Percentiles rank a stretch among this genome's conserved stretches.
Evolutionary conservation across 2,797 vertebrate genomes (phyloP).

Genomic region (Sarcophilus harrisii): DNA sequence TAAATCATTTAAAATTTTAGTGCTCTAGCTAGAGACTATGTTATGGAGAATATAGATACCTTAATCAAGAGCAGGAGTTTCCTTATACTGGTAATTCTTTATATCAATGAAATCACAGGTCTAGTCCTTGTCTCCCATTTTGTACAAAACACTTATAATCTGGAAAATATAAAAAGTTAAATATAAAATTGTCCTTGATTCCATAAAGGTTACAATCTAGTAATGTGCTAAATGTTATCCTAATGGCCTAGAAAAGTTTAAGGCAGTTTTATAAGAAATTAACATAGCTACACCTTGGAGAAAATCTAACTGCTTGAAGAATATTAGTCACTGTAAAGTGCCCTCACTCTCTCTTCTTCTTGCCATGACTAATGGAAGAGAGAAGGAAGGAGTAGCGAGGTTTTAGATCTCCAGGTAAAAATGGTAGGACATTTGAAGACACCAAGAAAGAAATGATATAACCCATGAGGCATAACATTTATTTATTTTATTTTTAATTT

Average conservation of each 20-base stretch:
- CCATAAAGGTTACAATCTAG: background rate
- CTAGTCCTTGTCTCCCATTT: background rate
- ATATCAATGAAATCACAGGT: no score
- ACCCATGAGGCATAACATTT: no score
- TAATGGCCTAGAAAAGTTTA: background rate
- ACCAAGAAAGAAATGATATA: background rate
- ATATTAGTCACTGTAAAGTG: background rate
- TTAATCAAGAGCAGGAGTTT: background rate
- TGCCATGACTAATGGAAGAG: background rate
- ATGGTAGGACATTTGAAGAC: background rate
- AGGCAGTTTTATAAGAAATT: background rate
- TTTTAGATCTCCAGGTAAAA: background rate
- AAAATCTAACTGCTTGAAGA: background rate
- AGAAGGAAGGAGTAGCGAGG: background rate
- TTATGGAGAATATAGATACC: no score
- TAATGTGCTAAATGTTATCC: background rate
- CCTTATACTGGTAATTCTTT: no score
- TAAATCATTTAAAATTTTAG: no score
- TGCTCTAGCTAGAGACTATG: background rate
- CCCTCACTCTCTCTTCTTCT: background rate
- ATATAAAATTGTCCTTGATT: background rate
- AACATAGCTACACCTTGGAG: background rate
- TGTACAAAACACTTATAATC: background rate
- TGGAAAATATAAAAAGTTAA: background rate
- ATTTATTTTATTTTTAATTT: background rate